Conservation (phyloP, 2,888 invertebrate genomes). For the Pasiphila rectangulata region DNA sequence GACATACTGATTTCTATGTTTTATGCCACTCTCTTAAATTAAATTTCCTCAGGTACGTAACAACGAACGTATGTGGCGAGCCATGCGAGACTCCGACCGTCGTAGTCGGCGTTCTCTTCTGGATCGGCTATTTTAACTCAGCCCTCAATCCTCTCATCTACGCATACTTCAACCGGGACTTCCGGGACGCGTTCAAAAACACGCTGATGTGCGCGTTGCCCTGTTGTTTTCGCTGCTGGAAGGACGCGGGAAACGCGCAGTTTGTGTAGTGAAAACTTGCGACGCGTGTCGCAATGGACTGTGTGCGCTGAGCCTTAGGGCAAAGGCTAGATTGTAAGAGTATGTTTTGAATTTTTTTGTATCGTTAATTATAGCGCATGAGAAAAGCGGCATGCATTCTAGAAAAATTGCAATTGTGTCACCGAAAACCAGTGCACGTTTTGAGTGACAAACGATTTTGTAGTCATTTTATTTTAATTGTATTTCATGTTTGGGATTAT, state of each 20-base stretch:
- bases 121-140: slow-evolving; percentile 93
- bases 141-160: slow-evolving; percentile 96
- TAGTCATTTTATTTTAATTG: no score
- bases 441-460: no score
- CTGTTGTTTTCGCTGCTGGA: slow-evolving; percentile 89
- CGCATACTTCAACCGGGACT: slow-evolving; percentile 98
- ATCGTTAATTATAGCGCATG: no score
- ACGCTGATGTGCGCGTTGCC: slow-evolving; percentile 92
- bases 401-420: no score
- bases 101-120: slow-evolving; percentile 94
- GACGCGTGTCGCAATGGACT: slow-evolving; percentile 27
- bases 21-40: no score
- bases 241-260: slow-evolving; percentile 81
- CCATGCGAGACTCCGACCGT: slow-evolving; percentile 91
- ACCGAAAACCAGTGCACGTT: no score
- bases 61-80: slow-evolving; percentile 90
- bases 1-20: no score
- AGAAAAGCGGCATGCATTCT: no score
- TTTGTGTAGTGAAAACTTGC: slow-evolving; percentile 68
- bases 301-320: slow-evolving; percentile 16
- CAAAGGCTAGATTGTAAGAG: neutral
- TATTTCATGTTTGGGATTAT: no score
- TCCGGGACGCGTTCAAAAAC: slow-evolving; percentile 97
- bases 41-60: slow-evolving; percentile 85
- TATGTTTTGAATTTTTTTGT: no score